Evolutionary conservation across 2,113 vertebrate genomes (phyloP), one percentile per base, ranked within the genome.

Genomic region (Cephalopholis sonnerati): DNA sequence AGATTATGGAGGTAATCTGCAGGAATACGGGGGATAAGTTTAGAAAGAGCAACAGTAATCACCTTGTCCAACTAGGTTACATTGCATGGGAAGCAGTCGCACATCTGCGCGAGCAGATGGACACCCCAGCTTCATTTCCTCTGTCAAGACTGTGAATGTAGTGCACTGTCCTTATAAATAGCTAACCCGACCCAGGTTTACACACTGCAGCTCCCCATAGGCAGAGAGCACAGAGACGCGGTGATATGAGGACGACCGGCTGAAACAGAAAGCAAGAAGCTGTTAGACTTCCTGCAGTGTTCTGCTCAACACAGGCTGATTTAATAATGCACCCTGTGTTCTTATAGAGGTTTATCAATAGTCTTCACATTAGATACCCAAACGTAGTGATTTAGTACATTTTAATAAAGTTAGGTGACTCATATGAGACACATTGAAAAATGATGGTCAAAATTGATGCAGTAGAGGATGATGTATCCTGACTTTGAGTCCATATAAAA

Each of bases 101-200:
- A 79, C 85, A 92, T 88, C 82, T 87, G 85, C 64, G 51, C 3
- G 17, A 79, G 79, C 91, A 91, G 81, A 87, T 86, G 87, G 77
- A 81, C 84, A 36, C 74, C 46, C 11, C 50, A 20, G 65, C 74
- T 82, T 62, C 29, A 29, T 84, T 69, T 79, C 32, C 39, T 77
- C 83, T 17, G 55, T 77, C 24, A 72, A 64, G 39, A 22, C 72
- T 71, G 82, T 80, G 85, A 86, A 89, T 87, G 78, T 76, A 87
- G 85, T 24, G 51, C 74, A 24, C 79, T 66, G 77, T 84, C 87
- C 92, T 94, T 87, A 36, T 86, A 90, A 89, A 91, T 91, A 91
- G 72, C 81, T 57, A 72, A 84, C 88, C 79, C 62, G 7, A 57
- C 67, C 82, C 64, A 74, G 82, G 86, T 90, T 86, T 79, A 39